Evolutionary conservation across 2,113 vertebrate genomes (phyloP), one percentile per base, ranked within the genome.

Genomic region (Toxotes chatareus): DNA sequence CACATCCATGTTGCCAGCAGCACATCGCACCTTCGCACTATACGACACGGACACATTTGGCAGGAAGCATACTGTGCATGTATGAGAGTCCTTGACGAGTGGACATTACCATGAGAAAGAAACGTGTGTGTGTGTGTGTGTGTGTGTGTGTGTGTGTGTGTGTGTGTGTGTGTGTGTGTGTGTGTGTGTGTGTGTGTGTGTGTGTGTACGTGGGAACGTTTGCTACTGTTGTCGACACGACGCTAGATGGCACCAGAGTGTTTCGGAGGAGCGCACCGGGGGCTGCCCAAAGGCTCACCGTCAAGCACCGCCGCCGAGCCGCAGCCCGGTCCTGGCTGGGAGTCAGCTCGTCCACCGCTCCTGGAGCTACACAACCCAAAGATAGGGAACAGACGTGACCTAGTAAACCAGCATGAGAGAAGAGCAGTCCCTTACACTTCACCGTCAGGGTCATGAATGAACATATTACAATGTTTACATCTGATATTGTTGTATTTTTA

Each of bases 201-300:
- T 47, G n/a, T 13, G 34, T 17, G 9, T 10, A 14, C 42, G 19
- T 67, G 34, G 19, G 38, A 27, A 2, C 31, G 59, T 34, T 19
- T 19, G 57, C 85, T 38, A 78, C 76, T 89, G 73, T 49, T 31
- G 11, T 44, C 34, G 5, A 3, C 13, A 1, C 12, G 69, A 67
- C 93, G 84, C 92, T 92, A 94, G 93, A 91, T 93, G 93, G 93
- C 88, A 69, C 65, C 89, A 94, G 84, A 93, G 90, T 36, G 38
- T 90, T 80, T 82, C 60, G 76, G 3, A 47, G 67, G 16, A 47
- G 27, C 62, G 14, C 2, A 4, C 38, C 8, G 1, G 61, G 16
- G 27, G 17, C 23, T 21, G 14, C 47, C 3, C 64, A 23, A 62
- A 14, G 27, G 62, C 62, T 67, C 27, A 5, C 2, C 1, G 46